Evolutionary conservation across 2,113 vertebrate genomes (phyloP).

Genomic region (Dermatemys mawii): DNA sequence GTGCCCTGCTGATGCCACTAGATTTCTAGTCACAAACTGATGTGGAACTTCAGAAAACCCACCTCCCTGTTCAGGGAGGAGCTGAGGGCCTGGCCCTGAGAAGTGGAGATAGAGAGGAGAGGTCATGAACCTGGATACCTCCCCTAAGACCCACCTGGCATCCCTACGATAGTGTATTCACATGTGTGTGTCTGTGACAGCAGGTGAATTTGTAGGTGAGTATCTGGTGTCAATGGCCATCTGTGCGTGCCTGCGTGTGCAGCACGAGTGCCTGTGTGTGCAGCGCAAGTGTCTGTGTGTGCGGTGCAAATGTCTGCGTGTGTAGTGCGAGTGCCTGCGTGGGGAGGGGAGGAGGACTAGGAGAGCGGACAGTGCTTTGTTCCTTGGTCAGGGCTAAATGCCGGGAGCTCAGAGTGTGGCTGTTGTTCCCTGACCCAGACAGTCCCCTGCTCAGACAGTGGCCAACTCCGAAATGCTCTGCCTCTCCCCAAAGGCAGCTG

Average conservation of each 20-base stretch:
- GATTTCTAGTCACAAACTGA: neutral
- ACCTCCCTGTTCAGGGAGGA: neutral
- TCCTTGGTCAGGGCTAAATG: neutral
- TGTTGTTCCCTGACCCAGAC: neutral
- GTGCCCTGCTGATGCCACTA: neutral
- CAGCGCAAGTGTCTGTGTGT: neutral
- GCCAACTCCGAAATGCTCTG: neutral
- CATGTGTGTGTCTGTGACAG: neutral
- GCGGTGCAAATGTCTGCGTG: neutral
- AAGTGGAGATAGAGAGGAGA: neutral
- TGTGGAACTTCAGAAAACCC: neutral
- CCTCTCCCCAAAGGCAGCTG: neutral
- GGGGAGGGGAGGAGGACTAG: neutral
- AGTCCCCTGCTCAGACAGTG: neutral
- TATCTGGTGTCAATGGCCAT: neutral
- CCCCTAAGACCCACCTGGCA: neutral
- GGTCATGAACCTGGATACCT: neutral
- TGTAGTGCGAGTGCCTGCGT: neutral
- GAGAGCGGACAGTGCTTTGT: neutral
- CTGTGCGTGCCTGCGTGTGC: neutral
- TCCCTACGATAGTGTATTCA: neutral
- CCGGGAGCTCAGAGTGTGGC: neutral
- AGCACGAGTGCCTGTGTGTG: no score
- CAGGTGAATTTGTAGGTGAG: neutral
- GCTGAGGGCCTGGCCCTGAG: neutral